Conservation (phyloP, 1,140 invertebrate species). For the Fopius arisanus region DNA sequence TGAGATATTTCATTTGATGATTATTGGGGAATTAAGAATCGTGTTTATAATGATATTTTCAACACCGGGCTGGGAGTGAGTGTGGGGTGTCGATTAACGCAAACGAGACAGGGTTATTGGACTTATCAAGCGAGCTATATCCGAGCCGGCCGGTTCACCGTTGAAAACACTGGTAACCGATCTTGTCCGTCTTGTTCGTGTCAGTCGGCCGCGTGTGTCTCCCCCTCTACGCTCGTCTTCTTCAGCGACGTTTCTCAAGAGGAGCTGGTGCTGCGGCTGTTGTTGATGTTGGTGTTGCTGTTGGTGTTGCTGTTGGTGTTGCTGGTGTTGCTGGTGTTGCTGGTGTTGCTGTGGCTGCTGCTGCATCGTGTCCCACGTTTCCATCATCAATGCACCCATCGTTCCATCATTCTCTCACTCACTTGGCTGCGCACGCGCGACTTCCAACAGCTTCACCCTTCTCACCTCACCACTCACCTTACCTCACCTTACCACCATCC, state of each 20-base stretch:
- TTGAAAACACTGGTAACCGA: slow-evolving; percentile 55
- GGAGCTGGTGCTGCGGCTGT: too few relatives aligned
- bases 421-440: slow-evolving; percentile 18
- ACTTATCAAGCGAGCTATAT: slow-evolving; percentile 15
- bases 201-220: not conserved
- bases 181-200: slow-evolving; percentile 58
- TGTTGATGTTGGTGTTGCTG: too few relatives aligned
- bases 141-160: not conserved
- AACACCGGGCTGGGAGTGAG: not conserved
- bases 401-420: slow-evolving; percentile 32
- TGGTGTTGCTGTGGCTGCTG: slow-evolving; percentile 29
- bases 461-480: not conserved
- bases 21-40: slow-evolving; percentile 14
- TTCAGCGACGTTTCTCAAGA: not conserved
- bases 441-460: slow-evolving; percentile 19
- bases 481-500: slow-evolving; percentile 1
- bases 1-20: slow-evolving; percentile 8
- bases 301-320: too few relatives aligned
- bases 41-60: slow-evolving; percentile 5
- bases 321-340: too few relatives aligned
- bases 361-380: slow-evolving; percentile 11
- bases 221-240: not conserved
- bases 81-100: not conserved
- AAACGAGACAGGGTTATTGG: slow-evolving; percentile 21
- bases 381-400: slow-evolving; percentile 1